Base-by-base conservation (phyloP, 2,888 invertebrate species). In the Venustoraphidia nigricollis region DNA sequence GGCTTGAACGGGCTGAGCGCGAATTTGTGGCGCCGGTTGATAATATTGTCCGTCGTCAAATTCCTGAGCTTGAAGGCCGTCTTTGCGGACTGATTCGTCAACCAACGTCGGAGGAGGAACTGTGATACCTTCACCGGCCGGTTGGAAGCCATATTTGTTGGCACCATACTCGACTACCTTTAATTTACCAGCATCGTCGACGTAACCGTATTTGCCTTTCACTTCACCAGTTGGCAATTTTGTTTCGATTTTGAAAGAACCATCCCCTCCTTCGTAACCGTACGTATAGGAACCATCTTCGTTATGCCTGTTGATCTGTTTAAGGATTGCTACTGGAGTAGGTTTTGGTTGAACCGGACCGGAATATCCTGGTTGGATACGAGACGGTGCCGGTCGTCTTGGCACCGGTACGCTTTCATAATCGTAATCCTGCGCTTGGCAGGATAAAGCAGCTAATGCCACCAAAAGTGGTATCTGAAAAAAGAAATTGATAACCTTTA, bases 231-330 rank as follows among this genome's bases (percentile, higher is more conserved):
- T 75, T 1, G 81, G 76, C 14, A 81, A 67, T 64, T 90, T 90
- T 9, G 90, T 90, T 67, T 90, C 91, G 59, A 90, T 90, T 70
- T 90, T 89, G 72, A 90, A 90, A 6, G 85, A 82, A 38, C 90
- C 91, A 62, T 92, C 91, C 35, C 79, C 89, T 3, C 83, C 84
- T 62, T 91, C 91, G 65, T 88, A 91, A 0, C 89, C 90, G 59
- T 89, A 91, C 0, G 91, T 91, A 68, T 92, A 92, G 0, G 89
- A 89, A 47, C 89, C 89, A 61, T 89, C 89, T 63, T 89, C 88
- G 58, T 89, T 88, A 69, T 88, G 89, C 62, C 86, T 81, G 70
- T 91, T 88, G 54, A 91, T 89, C 68, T 90, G 90, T 64, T 90
- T 89, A 48, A 91, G 72, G 58, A 90, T 90, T 40, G 89, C 72